phyloP scores from a whole-genome alignment of 1,140 invertebrate genomes.

The Brachystomella parvula region DNA sequence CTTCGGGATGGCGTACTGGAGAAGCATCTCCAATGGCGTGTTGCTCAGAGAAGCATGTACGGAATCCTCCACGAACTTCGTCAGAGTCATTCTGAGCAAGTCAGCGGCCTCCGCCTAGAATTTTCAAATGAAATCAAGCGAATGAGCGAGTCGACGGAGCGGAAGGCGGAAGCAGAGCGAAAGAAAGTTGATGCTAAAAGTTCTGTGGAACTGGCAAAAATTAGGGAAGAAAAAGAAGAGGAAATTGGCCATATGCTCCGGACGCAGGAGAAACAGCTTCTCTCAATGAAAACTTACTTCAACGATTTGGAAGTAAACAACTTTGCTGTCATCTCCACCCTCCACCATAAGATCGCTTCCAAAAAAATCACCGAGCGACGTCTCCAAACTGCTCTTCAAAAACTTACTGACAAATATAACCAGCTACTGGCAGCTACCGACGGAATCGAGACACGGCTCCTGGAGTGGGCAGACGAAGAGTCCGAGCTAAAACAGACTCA shows the following conservation, averaged over 20 bases:
- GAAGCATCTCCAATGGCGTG: conserved; percentile 62
- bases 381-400: conserved; percentile 43
- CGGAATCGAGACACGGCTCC: neutral
- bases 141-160: conserved; percentile 52
- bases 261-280: conserved; percentile 74
- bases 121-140: conserved; percentile 19
- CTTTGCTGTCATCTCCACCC: conserved; percentile 66
- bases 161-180: conserved; percentile 63
- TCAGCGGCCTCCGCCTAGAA: conserved; percentile 18
- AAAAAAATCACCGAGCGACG: conserved; percentile 71
- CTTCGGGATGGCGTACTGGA: conserved; percentile 56
- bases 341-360: conserved; percentile 78
- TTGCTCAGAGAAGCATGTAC: conserved; percentile 63
- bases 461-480: conserved; percentile 6
- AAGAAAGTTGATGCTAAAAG: conserved; percentile 67
- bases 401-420: conserved; percentile 4
- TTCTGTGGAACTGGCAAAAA: conserved; percentile 44
- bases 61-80: conserved; percentile 47
- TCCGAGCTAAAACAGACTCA: neutral
- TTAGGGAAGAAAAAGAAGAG: conserved; percentile 81
- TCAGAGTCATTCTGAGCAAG: conserved; percentile 15
- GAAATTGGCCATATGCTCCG: conserved; percentile 71
- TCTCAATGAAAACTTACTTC: conserved; percentile 86
- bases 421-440: neutral
- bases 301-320: conserved; percentile 89